Evolutionary conservation across 2,113 vertebrate genomes (phyloP).

Genomic region (Eubucco bourcierii): DNA sequence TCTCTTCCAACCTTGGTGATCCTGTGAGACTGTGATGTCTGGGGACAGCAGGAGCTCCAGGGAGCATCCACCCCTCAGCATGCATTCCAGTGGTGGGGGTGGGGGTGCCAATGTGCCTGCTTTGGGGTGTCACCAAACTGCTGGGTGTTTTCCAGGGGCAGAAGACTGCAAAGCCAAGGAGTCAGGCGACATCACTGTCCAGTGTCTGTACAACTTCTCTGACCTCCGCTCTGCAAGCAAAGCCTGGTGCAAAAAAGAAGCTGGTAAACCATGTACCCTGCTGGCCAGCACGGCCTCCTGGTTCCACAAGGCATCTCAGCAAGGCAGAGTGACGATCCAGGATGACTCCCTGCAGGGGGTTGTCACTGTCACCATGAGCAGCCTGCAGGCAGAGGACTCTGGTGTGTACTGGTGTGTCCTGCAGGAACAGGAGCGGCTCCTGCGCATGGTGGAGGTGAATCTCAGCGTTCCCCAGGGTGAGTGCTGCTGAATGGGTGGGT

Average conservation of each 20-base stretch:
- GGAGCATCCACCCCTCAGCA: not conserved
- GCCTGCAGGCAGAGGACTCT: conserved; percentile 5
- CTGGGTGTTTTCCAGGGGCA: not conserved
- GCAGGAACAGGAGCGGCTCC: rapidly evolving
- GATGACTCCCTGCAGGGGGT: not conserved
- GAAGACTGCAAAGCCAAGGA: not conserved
- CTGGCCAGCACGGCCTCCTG: rapidly evolving
- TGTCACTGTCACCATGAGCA: not conserved
- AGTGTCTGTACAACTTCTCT: not conserved
- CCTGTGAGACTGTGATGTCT: too few relatives aligned
- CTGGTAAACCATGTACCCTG: rapidly evolving
- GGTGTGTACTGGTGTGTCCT: conserved; percentile 61
- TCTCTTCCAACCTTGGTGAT: too few relatives aligned
- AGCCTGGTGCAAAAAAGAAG: conserved; percentile 2
- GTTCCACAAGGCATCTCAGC: rapidly evolving
- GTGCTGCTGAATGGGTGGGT: rapidly evolving
- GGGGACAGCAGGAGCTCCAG: not conserved
- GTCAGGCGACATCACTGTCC: not conserved
- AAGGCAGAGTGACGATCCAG: not conserved
- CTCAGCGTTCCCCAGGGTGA: not conserved
- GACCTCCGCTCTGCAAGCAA: not conserved
- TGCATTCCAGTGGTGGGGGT: not conserved
- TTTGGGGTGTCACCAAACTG: too few relatives aligned
- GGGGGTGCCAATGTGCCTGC: rapidly evolving
- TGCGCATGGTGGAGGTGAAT: conserved; percentile 9